These are phyloP conservation scores for Parnassius apollo DNA, from an alignment of 2,888 invertebrate genomes.

Conservation along the genomic window DNA sequence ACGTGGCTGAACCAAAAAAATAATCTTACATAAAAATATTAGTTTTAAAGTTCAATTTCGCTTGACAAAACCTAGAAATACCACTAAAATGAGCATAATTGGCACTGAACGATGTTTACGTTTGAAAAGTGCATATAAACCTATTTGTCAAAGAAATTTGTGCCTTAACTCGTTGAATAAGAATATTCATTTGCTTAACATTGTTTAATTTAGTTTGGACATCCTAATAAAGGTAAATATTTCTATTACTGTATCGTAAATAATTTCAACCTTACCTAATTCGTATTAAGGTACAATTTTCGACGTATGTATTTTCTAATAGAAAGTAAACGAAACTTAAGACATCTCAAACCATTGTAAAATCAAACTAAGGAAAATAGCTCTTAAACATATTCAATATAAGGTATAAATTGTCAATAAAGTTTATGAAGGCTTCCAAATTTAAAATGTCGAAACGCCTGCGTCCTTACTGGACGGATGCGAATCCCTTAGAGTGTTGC, in stretches of 20 bases:
- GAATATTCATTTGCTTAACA: background rate
- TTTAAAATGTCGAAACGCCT: slow-evolving; percentile 21
- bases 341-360: background rate
- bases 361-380: slow-evolving; percentile 6
- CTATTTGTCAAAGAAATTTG: slow-evolving; percentile 6
- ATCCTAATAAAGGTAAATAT: slow-evolving; percentile 7
- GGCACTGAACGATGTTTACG: slow-evolving; percentile 1
- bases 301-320: background rate
- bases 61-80: background rate
- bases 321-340: background rate
- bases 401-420: slow-evolving; percentile 2
- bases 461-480: slow-evolving; percentile 10
- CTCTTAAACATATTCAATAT: background rate
- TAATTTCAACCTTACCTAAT: background rate
- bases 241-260: background rate
- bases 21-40: background rate
- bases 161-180: background rate
- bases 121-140: background rate
- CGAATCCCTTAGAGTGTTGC: slow-evolving; percentile 16
- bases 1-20: background rate
- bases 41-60: background rate
- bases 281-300: slow-evolving; percentile 2
- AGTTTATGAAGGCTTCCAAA: slow-evolving; percentile 5
- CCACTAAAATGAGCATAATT: slow-evolving; percentile 18
- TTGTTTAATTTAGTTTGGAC: slow-evolving; percentile 10